Percentiles rank a stretch among this genome's conserved stretches.
These are phyloP conservation scores for Blera fallax DNA, from an alignment of 2,888 invertebrate genomes.

Conservation along the genomic window DNA sequence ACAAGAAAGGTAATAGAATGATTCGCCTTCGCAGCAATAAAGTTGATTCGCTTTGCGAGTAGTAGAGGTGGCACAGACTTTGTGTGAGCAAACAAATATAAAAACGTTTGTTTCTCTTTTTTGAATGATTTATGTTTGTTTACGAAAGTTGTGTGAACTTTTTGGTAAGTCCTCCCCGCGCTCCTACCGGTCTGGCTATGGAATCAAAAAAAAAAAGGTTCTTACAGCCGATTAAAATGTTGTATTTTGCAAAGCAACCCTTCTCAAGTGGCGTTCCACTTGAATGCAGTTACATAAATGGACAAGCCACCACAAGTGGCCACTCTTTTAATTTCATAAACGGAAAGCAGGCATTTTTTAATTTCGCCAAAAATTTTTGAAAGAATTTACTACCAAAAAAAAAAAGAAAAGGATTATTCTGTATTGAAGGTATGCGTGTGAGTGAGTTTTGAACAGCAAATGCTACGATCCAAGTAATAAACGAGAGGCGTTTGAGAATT, in stretches of 20 bases:
- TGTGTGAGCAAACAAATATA: conserved; percentile 25
- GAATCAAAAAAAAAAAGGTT: conserved; percentile 20
- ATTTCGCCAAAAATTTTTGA: conserved; percentile 26
- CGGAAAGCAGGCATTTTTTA: conserved; percentile 5
- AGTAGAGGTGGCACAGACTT: conserved; percentile 6
- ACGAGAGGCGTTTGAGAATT: no score
- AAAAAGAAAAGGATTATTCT: neutral
- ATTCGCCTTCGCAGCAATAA: conserved; percentile 56
- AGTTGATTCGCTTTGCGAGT: conserved; percentile 17
- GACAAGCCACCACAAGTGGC: conserved; percentile 16
- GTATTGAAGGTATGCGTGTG: neutral
- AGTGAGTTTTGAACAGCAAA: no score
- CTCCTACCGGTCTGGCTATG: neutral
- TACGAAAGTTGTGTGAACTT: conserved; percentile 63
- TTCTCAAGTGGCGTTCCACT: conserved; percentile 50
- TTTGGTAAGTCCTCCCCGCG: conserved; percentile 21
- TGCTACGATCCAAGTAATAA: no score
- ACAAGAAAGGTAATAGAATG: conserved; percentile 22
- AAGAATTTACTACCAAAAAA: conserved; percentile 12
- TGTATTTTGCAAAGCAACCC: conserved; percentile 35
- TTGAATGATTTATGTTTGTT: conserved; percentile 61
- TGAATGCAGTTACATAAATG: conserved; percentile 54
- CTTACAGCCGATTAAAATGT: conserved; percentile 40
- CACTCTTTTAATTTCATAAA: conserved; percentile 20
- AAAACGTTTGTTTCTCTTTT: conserved; percentile 30